These are phyloP conservation scores for Lepus timidus DNA, from an alignment of 2,113 vertebrate genomes.

Conservation along the genomic window DNA sequence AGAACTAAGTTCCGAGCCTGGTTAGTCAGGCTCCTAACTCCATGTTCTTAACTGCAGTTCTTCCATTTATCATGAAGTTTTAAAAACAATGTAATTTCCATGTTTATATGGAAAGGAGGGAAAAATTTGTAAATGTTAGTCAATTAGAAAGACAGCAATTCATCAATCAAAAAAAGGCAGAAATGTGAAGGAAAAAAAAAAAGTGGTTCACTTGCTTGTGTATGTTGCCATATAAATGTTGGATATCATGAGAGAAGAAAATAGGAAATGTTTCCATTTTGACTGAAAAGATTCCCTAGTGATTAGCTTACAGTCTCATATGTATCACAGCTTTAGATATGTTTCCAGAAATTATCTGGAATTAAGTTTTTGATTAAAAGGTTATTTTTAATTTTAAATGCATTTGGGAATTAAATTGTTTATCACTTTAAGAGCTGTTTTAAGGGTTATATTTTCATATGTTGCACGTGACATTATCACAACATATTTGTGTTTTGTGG, in stretches of 20 bases:
- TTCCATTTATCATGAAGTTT: neutral
- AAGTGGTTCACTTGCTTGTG: neutral
- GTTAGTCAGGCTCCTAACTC: neutral
- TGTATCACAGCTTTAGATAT: neutral
- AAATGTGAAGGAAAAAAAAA: neutral
- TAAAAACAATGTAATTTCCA: slow-evolving; percentile 13
- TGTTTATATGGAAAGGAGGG: neutral
- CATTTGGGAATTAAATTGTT: neutral
- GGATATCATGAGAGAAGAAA: neutral
- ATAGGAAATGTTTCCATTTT: neutral
- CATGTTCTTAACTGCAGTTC: neutral
- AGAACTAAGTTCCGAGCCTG: neutral
- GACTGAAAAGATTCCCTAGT: neutral
- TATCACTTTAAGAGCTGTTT: neutral
- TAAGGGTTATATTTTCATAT: neutral
- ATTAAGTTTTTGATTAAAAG: slow-evolving; percentile 1
- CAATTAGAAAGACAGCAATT: neutral
- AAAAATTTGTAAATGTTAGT: neutral
- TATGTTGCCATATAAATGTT: neutral
- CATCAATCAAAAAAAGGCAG: neutral
- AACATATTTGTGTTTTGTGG: neutral
- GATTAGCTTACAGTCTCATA: slow-evolving; percentile 23
- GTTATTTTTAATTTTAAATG: neutral
- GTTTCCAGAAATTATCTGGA: neutral
- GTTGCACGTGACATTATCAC: neutral